Percentiles rank a stretch among this genome's conserved stretches.
Conservation (phyloP, 1,140 invertebrate species). For the Lordiphosa mommai region DNA sequence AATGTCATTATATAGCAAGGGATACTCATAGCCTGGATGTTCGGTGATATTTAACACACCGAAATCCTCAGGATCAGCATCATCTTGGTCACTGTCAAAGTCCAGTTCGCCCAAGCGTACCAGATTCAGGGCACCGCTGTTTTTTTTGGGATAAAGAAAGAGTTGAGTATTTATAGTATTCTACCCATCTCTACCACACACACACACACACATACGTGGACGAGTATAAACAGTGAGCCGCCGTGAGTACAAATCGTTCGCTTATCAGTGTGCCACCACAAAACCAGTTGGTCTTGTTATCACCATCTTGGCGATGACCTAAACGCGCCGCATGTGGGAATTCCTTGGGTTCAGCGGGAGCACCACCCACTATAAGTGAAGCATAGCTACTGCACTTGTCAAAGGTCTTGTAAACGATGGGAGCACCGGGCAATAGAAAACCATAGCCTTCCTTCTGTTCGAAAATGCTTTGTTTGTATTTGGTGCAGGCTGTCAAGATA, state of each 20-base stretch:
- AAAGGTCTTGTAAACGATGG: conserved; percentile 20
- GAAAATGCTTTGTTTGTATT: conserved; percentile 43
- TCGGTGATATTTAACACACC: conserved; percentile 7
- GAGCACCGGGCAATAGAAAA: conserved; percentile 16
- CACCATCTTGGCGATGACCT: conserved; percentile 34
- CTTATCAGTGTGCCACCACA: conserved; percentile 79
- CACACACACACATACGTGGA: conserved; percentile 18
- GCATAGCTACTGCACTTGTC: conserved; percentile 50
- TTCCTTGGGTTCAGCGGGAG: conserved; percentile 59
- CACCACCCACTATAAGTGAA: conserved; percentile 48
- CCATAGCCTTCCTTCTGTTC: conserved; percentile 42
- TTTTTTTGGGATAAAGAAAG: too few species aligned
- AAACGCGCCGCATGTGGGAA: conserved; percentile 78
- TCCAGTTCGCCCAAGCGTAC: conserved; percentile 58
- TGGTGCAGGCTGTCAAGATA: conserved; percentile 32
- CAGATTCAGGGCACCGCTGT: conserved; percentile 33
- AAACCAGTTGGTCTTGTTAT: conserved; percentile 51
- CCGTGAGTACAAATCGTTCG: conserved; percentile 69
- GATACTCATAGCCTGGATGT: conserved; percentile 34
- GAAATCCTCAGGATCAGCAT: conserved; percentile 56
- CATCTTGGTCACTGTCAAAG: conserved; percentile 37
- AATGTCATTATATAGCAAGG: conserved; percentile 50
- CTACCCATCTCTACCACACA: too few species aligned
- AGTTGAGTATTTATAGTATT: too few species aligned
- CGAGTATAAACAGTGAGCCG: conserved; percentile 73